phyloP scores from a whole-genome alignment of 2,888 invertebrate species.

The Coecobrya sp. region DNA sequence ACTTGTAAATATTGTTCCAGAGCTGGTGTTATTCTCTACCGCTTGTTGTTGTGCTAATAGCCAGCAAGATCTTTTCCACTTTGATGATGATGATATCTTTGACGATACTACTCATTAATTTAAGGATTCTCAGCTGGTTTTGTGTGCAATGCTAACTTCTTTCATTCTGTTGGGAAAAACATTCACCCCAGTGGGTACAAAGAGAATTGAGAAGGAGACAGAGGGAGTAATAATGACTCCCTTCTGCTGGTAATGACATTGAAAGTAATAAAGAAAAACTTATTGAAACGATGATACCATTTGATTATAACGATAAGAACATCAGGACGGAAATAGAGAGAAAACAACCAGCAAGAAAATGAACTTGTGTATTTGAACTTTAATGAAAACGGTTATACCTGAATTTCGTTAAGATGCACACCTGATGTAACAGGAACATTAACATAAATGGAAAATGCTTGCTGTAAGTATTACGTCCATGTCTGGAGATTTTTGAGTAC shows the following conservation, averaged over 20 bases:
- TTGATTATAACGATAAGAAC: constrained; percentile 2
- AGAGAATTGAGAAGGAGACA: background rate
- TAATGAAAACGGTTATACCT: constrained; percentile 21
- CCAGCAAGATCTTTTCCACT: background rate
- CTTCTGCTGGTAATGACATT: constrained; percentile 77
- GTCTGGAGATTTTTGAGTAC: background rate
- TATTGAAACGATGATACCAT: constrained; percentile 68
- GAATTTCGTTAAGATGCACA: background rate
- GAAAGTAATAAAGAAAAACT: constrained; percentile 71
- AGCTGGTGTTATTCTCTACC: background rate
- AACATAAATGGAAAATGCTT: background rate
- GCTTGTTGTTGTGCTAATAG: constrained; percentile 70
- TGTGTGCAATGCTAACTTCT: constrained; percentile 8
- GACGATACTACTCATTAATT: constrained; percentile 72
- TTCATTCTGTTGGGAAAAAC: constrained; percentile 9
- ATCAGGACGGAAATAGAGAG: background rate
- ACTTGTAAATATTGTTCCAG: constrained; percentile 26
- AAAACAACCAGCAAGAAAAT: background rate
- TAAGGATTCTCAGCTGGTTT: constrained; percentile 63
- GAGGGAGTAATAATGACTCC: constrained; percentile 59
- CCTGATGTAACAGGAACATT: constrained; percentile 12
- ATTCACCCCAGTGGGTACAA: background rate
- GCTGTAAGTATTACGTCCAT: background rate
- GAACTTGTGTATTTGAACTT: background rate
- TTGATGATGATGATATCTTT: constrained; percentile 27